phyloP scores from a whole-genome alignment of 2,113 vertebrate genomes.

The Centropus bengalensis region DNA sequence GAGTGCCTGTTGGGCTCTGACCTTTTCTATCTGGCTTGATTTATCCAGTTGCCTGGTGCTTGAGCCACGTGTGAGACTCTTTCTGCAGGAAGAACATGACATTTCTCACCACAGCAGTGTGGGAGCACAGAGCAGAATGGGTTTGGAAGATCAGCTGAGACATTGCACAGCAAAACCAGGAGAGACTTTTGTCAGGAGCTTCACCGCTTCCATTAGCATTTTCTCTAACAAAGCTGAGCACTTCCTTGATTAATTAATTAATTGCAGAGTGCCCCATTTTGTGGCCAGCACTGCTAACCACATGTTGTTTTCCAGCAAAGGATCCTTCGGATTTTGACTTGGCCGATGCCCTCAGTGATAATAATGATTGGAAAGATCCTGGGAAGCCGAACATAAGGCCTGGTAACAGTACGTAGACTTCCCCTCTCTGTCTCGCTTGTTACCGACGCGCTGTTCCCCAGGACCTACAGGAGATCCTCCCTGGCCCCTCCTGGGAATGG shows the following conservation, averaged over 20 bases:
- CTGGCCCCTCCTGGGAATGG: background rate
- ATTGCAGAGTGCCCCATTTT: background rate
- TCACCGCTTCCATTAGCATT: background rate
- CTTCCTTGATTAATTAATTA: background rate
- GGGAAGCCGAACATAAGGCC: constrained; percentile 49
- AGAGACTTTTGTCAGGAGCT: background rate
- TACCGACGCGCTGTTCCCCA: accelerated
- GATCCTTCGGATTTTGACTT: constrained; percentile 76
- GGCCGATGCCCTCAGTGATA: constrained; percentile 83
- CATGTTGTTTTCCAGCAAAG: background rate
- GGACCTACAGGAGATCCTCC: background rate
- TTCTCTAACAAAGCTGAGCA: background rate
- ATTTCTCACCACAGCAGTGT: background rate
- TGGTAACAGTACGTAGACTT: constrained; percentile 42
- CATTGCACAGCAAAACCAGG: accelerated
- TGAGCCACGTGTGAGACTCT: accelerated
- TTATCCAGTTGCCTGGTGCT: background rate
- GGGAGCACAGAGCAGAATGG: accelerated
- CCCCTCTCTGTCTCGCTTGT: background rate
- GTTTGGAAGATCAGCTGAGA: background rate
- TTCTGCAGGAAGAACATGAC: background rate
- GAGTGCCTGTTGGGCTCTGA: background rate
- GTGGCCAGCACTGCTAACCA: background rate
- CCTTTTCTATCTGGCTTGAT: background rate
- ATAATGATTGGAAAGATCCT: constrained; percentile 73